These are phyloP conservation scores for Mustela nigripes DNA, from an alignment of 2,113 vertebrate genomes.

Conservation along the genomic window DNA sequence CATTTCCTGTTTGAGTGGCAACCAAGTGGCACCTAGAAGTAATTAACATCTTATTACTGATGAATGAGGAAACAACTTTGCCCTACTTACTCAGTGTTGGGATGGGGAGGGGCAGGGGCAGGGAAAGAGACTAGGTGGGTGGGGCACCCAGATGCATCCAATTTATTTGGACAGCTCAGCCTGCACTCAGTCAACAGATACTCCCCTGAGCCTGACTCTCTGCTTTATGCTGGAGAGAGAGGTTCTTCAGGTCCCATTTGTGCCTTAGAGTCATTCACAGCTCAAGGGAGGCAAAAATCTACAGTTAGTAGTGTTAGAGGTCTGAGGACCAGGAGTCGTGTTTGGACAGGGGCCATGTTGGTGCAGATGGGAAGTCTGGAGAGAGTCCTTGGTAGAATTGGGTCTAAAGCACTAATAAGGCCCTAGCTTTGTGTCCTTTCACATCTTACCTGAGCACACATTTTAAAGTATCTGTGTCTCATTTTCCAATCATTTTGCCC, in stretches of 20 bases:
- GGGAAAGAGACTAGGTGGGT: not conserved
- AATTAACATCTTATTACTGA: not conserved
- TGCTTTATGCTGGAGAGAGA: not conserved
- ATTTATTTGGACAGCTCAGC: not conserved
- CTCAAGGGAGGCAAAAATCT: not conserved
- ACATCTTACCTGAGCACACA: not conserved
- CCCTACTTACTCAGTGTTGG: not conserved
- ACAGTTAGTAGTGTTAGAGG: not conserved
- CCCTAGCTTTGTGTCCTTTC: not conserved
- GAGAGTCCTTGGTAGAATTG: not conserved
- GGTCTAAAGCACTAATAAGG: not conserved
- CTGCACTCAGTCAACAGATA: not conserved
- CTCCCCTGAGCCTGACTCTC: not conserved
- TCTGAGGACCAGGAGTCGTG: accelerated
- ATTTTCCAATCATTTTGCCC: not conserved
- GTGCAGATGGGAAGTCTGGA: not conserved
- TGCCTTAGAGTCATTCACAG: not conserved
- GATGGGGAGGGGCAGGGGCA: accelerated
- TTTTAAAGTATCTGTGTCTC: not conserved
- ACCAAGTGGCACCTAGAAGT: not conserved
- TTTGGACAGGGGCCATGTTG: not conserved
- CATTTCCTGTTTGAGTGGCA: not conserved
- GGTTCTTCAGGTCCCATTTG: not conserved
- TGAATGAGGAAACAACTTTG: not conserved
- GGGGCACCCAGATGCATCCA: not conserved